Evolutionary conservation across 2,113 vertebrate species (phyloP).

Genomic region (Stegastes partitus): DNA sequence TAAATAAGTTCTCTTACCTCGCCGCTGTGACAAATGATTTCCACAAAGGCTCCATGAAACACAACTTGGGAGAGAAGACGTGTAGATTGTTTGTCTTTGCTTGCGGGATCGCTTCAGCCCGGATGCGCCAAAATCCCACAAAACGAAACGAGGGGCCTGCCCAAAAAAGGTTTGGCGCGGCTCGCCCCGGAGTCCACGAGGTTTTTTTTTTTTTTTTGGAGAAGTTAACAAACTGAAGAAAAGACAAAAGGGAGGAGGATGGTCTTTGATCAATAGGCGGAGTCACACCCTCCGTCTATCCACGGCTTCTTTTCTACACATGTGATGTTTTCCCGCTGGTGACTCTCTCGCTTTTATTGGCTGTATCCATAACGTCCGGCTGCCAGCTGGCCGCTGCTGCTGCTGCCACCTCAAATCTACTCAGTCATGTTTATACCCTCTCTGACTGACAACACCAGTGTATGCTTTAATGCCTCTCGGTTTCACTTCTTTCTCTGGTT

Average conservation of each 20-base stretch:
- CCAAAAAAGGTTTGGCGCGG: conserved; percentile 5
- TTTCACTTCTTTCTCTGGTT: conserved; percentile 4
- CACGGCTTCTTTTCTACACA: conserved; percentile 47
- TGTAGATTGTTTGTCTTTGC: neutral
- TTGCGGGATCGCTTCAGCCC: neutral
- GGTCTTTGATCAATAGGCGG: conserved; percentile 82
- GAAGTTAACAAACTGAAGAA: conserved; percentile 76
- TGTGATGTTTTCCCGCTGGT: conserved; percentile 46
- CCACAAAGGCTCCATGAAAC: conserved; percentile 70
- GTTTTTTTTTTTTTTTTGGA: conserved; percentile 51
- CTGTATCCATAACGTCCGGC: neutral
- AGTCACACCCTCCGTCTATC: conserved; percentile 61
- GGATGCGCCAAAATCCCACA: conserved; percentile 12
- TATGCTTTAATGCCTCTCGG: neutral
- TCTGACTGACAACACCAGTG: neutral
- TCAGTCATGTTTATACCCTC: neutral
- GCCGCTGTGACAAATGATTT: conserved; percentile 35
- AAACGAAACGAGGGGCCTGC: neutral
- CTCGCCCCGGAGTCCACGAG: conserved; percentile 54
- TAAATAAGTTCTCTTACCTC: conserved; percentile 60
- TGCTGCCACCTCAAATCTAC: neutral
- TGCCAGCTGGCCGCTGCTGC: conserved; percentile 2
- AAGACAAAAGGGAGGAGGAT: conserved; percentile 80
- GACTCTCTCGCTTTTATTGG: conserved; percentile 45
- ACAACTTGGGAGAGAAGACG: neutral